Conservation (phyloP, 2,888 invertebrate genomes). For the Tromatobia lineatoria region DNA sequence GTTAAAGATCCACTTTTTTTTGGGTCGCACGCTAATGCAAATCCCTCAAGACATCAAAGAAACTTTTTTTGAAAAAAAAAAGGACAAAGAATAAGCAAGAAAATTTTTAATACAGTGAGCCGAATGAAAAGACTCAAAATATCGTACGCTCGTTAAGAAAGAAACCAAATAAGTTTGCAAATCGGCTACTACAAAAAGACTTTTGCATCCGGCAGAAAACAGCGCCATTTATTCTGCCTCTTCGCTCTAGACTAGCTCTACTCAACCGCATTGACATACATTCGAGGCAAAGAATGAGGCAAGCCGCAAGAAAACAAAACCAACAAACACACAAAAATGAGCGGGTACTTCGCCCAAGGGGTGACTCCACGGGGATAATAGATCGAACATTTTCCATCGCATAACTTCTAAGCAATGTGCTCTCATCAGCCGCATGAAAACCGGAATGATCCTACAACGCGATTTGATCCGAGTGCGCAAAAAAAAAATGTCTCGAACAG, state of each 20-base stretch:
- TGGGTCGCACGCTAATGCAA: too few relatives aligned
- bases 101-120: too few relatives aligned
- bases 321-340: not conserved
- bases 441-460: not conserved
- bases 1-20: too few relatives aligned
- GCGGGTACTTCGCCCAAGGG: not conserved
- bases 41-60: too few relatives aligned
- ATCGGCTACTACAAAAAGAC: not conserved
- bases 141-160: too few relatives aligned
- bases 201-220: not conserved
- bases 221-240: not conserved
- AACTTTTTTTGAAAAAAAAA: too few relatives aligned
- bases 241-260: not conserved
- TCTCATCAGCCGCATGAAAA: not conserved
- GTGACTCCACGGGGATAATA: not conserved
- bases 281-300: not conserved
- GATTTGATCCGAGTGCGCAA: not conserved
- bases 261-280: not conserved
- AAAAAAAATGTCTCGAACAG: not conserved
- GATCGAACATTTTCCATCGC: not conserved
- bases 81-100: too few relatives aligned
- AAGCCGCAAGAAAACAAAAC: slow-evolving; percentile 2
- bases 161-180: not conserved
- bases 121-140: too few relatives aligned
- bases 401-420: not conserved